phyloP scores from a whole-genome alignment of 2,113 vertebrate genomes.

The Neoarius graeffei region DNA sequence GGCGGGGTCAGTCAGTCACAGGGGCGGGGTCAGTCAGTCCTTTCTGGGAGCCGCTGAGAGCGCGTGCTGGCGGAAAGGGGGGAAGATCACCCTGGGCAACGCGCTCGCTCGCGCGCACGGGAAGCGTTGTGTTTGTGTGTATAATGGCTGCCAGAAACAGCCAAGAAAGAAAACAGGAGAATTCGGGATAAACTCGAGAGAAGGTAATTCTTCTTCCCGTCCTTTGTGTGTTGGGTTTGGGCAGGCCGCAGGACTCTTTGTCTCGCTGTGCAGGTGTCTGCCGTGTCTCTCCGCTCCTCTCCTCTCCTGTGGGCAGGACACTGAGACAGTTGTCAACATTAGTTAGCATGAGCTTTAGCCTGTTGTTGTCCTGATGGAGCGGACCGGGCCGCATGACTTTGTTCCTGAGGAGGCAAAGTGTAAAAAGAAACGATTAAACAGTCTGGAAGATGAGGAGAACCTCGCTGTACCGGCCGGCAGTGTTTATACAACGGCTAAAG shows the following conservation, averaged over 20 bases:
- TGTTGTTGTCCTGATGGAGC: neutral
- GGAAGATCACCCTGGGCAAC: slow-evolving; percentile 12
- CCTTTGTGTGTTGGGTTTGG: neutral
- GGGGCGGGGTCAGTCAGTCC: too few relatives aligned
- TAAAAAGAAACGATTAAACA: neutral
- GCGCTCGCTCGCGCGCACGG: slow-evolving; percentile 18
- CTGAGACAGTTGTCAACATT: slow-evolving; percentile 1
- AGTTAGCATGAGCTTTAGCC: slow-evolving; percentile 1
- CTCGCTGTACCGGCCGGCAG: neutral
- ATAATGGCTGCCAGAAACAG: slow-evolving; percentile 72
- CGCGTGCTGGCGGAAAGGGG: slow-evolving; percentile 6
- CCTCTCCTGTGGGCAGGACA: neutral
- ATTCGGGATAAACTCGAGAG: slow-evolving; percentile 53
- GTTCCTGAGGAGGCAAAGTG: neutral
- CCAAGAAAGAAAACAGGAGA: slow-evolving; percentile 65
- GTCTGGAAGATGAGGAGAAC: neutral
- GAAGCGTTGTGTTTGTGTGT: slow-evolving; percentile 54
- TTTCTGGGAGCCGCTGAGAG: too few relatives aligned
- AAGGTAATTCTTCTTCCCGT: slow-evolving; percentile 24
- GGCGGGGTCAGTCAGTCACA: too few relatives aligned
- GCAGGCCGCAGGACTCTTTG: slow-evolving; percentile 40
- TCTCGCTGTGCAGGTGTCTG: slow-evolving; percentile 48
- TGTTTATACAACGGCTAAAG: neutral
- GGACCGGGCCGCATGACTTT: neutral
- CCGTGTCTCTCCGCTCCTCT: neutral